These are phyloP conservation scores for Anser brachyrhynchus DNA, from an alignment of 2,113 vertebrate genomes.

Conservation along the genomic window DNA sequence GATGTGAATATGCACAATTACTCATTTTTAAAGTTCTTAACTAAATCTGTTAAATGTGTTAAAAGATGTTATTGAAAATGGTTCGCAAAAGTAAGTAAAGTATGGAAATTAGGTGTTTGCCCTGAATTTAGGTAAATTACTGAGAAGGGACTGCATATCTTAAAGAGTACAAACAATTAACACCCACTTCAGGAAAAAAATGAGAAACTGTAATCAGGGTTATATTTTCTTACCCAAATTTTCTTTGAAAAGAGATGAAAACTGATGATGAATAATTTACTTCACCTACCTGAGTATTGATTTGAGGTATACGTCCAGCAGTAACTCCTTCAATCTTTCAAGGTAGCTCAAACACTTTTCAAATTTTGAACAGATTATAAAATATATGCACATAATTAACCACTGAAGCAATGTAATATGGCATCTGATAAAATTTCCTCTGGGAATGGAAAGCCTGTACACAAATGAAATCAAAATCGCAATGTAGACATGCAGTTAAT, in stretches of 20 bases:
- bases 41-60: not conserved
- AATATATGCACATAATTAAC: not conserved
- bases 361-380: not conserved
- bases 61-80: not conserved
- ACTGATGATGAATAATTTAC: not conserved
- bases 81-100: not conserved
- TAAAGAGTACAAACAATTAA: not conserved
- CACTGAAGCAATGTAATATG: not conserved
- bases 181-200: not conserved
- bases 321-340: not conserved
- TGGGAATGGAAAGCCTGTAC: not conserved
- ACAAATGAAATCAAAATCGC: not conserved
- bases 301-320: not conserved
- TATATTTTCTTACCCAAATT: not conserved
- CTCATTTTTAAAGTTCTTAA: not conserved
- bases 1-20: not conserved
- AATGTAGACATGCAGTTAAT: not conserved
- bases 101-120: not conserved
- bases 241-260: not conserved
- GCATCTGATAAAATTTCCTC: not conserved
- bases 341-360: not conserved
- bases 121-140: not conserved
- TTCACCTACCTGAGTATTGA: not conserved
- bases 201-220: not conserved
- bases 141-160: not conserved